Conservation (phyloP, 2,888 invertebrate genomes). For the Chaetogeoica ovagalla region DNA sequence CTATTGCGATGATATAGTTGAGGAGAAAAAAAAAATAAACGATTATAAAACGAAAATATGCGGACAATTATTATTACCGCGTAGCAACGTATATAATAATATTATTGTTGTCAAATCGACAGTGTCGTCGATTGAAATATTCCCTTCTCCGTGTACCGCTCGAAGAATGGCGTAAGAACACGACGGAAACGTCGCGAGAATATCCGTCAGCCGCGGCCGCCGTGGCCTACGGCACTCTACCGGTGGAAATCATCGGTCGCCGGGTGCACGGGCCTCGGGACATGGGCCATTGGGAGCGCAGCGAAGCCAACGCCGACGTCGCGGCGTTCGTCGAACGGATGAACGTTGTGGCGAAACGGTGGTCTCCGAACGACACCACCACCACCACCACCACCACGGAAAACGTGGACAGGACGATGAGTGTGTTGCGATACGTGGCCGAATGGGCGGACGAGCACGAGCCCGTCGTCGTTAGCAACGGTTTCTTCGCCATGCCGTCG, state of each 20-base stretch:
- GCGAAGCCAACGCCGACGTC: conserved; percentile 20
- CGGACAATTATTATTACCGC: no score
- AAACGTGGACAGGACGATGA: neutral
- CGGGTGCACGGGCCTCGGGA: neutral
- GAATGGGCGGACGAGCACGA: neutral
- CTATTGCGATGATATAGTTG: no score
- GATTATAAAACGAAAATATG: no score
- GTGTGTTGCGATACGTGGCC: neutral
- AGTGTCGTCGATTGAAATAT: no score
- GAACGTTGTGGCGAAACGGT: neutral
- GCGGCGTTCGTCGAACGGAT: conserved; percentile 11
- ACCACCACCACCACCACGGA: neutral
- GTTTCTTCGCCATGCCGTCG: neutral
- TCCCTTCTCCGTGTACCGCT: no score
- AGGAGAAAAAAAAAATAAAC: no score
- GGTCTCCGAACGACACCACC: no score
- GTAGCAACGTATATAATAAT: no score
- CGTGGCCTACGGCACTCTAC: neutral
- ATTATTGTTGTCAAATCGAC: no score
- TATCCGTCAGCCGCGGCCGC: neutral
- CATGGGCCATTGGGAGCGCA: conserved; percentile 18
- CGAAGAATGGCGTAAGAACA: no score
- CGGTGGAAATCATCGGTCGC: neutral
- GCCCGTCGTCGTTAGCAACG: neutral
- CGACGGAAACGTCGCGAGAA: neutral